Evolutionary conservation across 2,888 invertebrate species (phyloP).

Genomic region (Stenichneumon culpator): DNA sequence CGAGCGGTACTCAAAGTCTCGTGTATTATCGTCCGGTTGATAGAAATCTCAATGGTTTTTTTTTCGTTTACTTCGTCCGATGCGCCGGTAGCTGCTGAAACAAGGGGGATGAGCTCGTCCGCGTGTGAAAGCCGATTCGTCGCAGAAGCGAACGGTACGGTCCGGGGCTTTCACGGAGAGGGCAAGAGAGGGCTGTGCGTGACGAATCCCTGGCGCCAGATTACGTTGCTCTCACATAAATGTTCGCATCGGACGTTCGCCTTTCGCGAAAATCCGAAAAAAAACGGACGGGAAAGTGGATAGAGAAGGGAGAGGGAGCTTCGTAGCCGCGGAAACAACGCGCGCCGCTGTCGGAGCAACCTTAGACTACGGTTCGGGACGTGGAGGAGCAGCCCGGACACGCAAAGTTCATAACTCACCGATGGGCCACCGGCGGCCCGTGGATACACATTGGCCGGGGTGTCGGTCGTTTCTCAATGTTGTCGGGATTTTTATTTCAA

Average conservation of each 20-base stretch:
- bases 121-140: constrained; percentile 69
- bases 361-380: constrained; percentile 20
- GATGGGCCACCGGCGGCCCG: constrained; percentile 31
- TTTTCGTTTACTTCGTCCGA: constrained; percentile 39
- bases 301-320: constrained; percentile 57
- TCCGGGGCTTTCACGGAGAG: neutral
- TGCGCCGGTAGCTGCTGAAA: constrained; percentile 23
- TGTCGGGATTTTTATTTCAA: constrained; percentile 66
- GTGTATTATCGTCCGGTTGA: constrained; percentile 38
- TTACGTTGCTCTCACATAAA: constrained; percentile 78
- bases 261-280: constrained; percentile 23
- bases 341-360: neutral
- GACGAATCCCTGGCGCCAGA: constrained; percentile 59
- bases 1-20: constrained; percentile 55
- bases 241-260: constrained; percentile 70
- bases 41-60: constrained; percentile 56
- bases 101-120: constrained; percentile 52
- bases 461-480: constrained; percentile 74
- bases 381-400: constrained; percentile 44
- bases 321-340: constrained; percentile 19
- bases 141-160: constrained; percentile 18
- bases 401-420: constrained; percentile 77
- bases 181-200: constrained; percentile 52
- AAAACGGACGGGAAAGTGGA: neutral
- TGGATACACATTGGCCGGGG: constrained; percentile 31